Conservation (phyloP, 1,140 invertebrate species). For the Papilio aristodemus region DNA sequence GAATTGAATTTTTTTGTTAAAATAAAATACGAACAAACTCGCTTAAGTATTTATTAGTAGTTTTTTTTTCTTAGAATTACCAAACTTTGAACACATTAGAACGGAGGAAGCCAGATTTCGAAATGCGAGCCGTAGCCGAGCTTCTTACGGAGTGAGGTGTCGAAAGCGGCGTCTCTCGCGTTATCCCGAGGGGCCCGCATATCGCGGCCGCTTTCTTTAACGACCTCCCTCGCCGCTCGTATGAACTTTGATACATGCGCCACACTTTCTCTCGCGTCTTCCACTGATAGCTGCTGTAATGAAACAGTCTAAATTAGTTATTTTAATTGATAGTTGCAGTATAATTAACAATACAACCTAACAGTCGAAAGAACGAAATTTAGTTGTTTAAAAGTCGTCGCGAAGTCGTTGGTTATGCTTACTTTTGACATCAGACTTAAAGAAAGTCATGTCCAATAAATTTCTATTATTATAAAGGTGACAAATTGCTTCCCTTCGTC, state of each 20-base stretch:
- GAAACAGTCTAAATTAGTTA: background rate
- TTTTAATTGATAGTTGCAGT: too few relatives aligned
- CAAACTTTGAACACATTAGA: constrained; percentile 65
- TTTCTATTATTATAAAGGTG: too few relatives aligned
- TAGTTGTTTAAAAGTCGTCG: too few relatives aligned
- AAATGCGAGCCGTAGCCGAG: constrained; percentile 58
- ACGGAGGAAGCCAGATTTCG: constrained; percentile 72
- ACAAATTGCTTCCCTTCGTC: too few relatives aligned
- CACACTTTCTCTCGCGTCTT: constrained; percentile 68
- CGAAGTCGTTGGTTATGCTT: too few relatives aligned
- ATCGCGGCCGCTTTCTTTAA: constrained; percentile 54
- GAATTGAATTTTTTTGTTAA: background rate
- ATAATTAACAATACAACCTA: too few relatives aligned
- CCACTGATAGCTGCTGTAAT: constrained; percentile 52
- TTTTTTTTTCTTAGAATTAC: constrained; percentile 25
- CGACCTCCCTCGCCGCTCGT: constrained; percentile 65
- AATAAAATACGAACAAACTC: constrained; percentile 3
- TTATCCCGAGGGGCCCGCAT: constrained; percentile 50
- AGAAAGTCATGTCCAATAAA: too few relatives aligned
- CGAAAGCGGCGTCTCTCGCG: constrained; percentile 55
- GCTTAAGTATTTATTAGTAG: constrained; percentile 60
- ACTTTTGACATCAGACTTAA: too few relatives aligned
- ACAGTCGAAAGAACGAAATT: too few relatives aligned
- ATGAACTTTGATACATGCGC: constrained; percentile 66
- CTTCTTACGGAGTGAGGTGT: constrained; percentile 61